Percentiles rank a stretch among this genome's conserved stretches.
Evolutionary conservation across 2,113 vertebrate genomes (phyloP).

Genomic region (Lota lota): DNA sequence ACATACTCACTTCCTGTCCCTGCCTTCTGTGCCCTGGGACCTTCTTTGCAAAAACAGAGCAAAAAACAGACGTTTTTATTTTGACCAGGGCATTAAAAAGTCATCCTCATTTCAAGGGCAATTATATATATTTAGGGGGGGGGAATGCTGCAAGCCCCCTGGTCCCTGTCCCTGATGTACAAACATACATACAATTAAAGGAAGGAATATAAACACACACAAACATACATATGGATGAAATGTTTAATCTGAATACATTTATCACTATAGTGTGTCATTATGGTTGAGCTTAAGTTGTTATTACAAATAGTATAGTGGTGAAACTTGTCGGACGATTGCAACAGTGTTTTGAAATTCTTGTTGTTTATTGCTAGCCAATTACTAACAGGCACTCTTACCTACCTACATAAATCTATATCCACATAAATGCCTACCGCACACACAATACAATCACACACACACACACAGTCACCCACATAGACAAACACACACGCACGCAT

Average conservation of each 20-base stretch:
- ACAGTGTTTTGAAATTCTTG: no score
- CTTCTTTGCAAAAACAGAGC: no score
- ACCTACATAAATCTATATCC: background rate
- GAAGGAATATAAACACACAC: conserved; percentile 9
- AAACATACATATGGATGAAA: background rate
- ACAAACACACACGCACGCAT: background rate
- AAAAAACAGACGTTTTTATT: no score
- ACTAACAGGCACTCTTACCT: background rate
- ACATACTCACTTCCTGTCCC: background rate
- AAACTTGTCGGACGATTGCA: no score
- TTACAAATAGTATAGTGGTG: no score
- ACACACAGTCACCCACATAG: background rate
- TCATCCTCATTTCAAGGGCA: no score
- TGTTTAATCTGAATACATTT: no score
- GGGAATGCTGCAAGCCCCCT: background rate
- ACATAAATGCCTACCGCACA: background rate
- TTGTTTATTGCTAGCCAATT: no score
- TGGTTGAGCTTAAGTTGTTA: no score
- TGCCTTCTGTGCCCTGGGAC: no score
- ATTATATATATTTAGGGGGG: background rate
- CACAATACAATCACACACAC: background rate
- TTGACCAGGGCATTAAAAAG: no score
- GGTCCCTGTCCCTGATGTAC: background rate
- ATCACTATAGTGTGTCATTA: no score
- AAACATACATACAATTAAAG: background rate